These are phyloP conservation scores for Drosophila truncata DNA, from an alignment of 1,140 invertebrate species.

Conservation along the genomic window DNA sequence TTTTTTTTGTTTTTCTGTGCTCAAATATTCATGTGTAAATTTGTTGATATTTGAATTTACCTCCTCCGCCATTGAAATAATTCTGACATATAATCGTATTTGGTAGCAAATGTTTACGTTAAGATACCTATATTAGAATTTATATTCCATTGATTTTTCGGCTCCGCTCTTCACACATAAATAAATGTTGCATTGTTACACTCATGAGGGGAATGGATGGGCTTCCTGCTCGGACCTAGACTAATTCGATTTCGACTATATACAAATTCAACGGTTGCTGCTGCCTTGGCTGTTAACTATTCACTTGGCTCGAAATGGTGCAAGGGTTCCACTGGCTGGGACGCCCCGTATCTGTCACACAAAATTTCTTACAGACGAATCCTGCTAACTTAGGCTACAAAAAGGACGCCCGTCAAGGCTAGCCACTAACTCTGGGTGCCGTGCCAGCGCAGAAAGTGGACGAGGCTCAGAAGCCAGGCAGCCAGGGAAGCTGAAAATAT, in stretches of 20 bases:
- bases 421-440: conserved; percentile 69
- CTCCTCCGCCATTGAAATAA: conserved; percentile 14
- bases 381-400: conserved; percentile 57
- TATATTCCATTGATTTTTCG: conserved; percentile 30
- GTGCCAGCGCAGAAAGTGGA: conserved; percentile 64
- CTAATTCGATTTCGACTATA: conserved; percentile 57
- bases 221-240: conserved; percentile 37
- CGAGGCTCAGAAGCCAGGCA: conserved; percentile 58
- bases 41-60: conserved; percentile 48
- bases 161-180: conserved; percentile 39
- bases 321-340: conserved; percentile 32
- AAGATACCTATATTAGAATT: conserved; percentile 30
- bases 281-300: conserved; percentile 74
- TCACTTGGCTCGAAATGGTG: conserved; percentile 44
- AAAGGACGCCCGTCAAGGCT: conserved; percentile 46
- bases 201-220: conserved; percentile 44
- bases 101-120: conserved; percentile 45
- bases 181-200: conserved; percentile 45
- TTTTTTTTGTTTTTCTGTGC: conserved; percentile 49
- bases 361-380: conserved; percentile 2
- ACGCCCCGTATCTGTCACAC: conserved; percentile 15
- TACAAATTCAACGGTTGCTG: conserved; percentile 79
- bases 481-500: conserved; percentile 44
- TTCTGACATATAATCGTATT: conserved; percentile 41
- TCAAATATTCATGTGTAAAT: conserved; percentile 66